Conservation (phyloP, 2,797 vertebrate species). For the Menidia menidia region DNA sequence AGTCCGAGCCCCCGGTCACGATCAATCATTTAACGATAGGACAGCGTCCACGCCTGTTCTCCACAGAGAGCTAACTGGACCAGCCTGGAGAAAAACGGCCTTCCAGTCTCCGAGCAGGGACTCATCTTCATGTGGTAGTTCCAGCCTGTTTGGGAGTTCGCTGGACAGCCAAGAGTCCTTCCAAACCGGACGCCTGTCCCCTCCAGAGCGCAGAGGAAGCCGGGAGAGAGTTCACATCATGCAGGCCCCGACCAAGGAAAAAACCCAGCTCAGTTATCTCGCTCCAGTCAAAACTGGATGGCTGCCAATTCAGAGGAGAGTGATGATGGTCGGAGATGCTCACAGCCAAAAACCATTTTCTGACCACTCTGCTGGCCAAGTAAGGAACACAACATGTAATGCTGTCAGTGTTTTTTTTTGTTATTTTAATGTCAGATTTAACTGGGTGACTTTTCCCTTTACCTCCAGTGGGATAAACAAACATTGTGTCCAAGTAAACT, state of each 20-base stretch:
- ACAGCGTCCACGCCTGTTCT: slow-evolving; percentile 60
- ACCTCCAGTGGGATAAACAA: background rate
- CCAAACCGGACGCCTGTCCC: slow-evolving; percentile 17
- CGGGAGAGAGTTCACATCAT: slow-evolving; percentile 73
- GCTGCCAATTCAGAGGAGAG: slow-evolving; percentile 80
- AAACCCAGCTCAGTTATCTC: slow-evolving; percentile 69
- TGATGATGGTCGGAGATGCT: slow-evolving; percentile 47
- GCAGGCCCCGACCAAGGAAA: slow-evolving; percentile 65
- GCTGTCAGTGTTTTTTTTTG: background rate
- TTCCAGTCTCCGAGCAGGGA: slow-evolving; percentile 39
- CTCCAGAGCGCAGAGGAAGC: slow-evolving; percentile 52
- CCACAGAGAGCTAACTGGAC: slow-evolving; percentile 19
- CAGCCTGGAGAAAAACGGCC: slow-evolving; percentile 23
- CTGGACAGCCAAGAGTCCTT: slow-evolving; percentile 75
- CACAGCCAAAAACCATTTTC: slow-evolving; percentile 31
- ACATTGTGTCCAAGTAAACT: background rate
- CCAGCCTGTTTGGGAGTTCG: slow-evolving; percentile 55
- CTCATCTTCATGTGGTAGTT: slow-evolving; percentile 56
- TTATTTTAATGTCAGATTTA: background rate
- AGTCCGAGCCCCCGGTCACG: slow-evolving; percentile 2
- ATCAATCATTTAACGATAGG: slow-evolving; percentile 43
- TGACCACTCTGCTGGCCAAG: slow-evolving; percentile 63
- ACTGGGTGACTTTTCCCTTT: background rate
- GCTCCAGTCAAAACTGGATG: slow-evolving; percentile 78
- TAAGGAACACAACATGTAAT: slow-evolving; percentile 50